These are phyloP conservation scores for Rhingia campestris DNA, from an alignment of 2,888 invertebrate genomes.

Conservation along the genomic window DNA sequence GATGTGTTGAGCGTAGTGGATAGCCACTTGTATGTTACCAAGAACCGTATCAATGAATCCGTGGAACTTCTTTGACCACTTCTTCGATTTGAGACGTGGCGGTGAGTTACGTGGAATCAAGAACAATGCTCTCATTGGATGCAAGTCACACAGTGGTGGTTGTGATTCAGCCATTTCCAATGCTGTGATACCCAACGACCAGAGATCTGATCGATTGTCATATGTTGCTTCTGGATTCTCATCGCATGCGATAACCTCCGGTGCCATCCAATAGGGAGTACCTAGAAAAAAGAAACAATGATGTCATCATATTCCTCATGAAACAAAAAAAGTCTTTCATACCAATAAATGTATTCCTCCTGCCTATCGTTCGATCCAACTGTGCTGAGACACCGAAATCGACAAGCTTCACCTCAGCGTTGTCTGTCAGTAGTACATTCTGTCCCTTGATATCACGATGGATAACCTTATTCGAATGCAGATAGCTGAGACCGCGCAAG, in stretches of 20 bases:
- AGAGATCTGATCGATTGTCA: constrained; percentile 96
- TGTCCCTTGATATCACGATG: constrained; percentile 99
- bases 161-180: constrained; percentile 99
- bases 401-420: constrained; percentile 99
- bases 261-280: constrained; percentile 99
- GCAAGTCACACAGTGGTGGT: constrained; percentile 99
- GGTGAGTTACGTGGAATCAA: constrained; percentile 99
- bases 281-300: constrained; percentile 83
- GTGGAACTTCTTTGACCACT: constrained; percentile 99
- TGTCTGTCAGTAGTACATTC: constrained; percentile 99
- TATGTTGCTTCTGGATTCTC: constrained; percentile 99
- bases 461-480: constrained; percentile 99
- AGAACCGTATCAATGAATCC: constrained; percentile 99
- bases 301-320: background rate
- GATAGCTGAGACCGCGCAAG: constrained; percentile 96
- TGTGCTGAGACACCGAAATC: constrained; percentile 99
- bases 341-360: constrained; percentile 98
- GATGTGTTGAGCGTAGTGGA: too few relatives aligned
- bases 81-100: constrained; percentile 97
- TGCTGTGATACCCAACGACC: constrained; percentile 98
- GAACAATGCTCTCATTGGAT: constrained; percentile 99
- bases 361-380: constrained; percentile 98
- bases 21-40: constrained; percentile 77
- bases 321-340: constrained; percentile 45
- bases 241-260: constrained; percentile 99